Evolutionary conservation across 2,888 invertebrate species (phyloP), one percentile per base, ranked within the genome.

Genomic region (Sthenelais limicola): DNA sequence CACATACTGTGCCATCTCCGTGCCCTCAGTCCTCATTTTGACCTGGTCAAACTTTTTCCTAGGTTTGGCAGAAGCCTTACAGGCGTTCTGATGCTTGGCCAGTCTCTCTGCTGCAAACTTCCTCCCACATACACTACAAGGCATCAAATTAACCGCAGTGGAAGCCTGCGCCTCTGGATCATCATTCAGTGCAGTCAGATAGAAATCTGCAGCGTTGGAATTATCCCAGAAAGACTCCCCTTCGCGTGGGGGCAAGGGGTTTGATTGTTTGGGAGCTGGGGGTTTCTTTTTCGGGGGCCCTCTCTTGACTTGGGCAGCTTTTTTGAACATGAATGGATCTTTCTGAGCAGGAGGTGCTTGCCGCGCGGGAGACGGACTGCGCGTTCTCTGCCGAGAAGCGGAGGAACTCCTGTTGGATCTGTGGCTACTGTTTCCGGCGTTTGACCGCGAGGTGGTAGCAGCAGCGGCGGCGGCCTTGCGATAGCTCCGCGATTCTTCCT

Each of bases 1-100:
- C 56, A 92, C 90, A 83, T 92, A 95, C 58, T 91, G 90, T 83
- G 96, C 97, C 38, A 94, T 92, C 82, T 97, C 97, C 0, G 97
- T 97, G 30, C 97, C 97, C 88, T 92, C 90, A 68, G 96, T 80
- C 71, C 87, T 76, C 78, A 83, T 83, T 76, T 85, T 85, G 0
- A 82, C 73, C 3, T 83, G 81, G 76, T 87, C 86, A 77, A 86
- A 82, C 12, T 81, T 80, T 73, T 86, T 85, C 51, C 87, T 76
- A 62, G 82, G 82, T 54, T 74, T 72, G n/a, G 72, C 71, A 2
- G 68, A 21, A 3, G 80, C 79, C 24, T 62, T 35, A 77, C 87
- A 87, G 7, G 81, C 82, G n/a, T 76, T 73, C 72, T 80, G 77
- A 74, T 87, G 87, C 73, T 84, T 84, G 21, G 76, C 73, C 21